Conservation (phyloP, 2,113 vertebrate species). For the Perca schrenkii region DNA sequence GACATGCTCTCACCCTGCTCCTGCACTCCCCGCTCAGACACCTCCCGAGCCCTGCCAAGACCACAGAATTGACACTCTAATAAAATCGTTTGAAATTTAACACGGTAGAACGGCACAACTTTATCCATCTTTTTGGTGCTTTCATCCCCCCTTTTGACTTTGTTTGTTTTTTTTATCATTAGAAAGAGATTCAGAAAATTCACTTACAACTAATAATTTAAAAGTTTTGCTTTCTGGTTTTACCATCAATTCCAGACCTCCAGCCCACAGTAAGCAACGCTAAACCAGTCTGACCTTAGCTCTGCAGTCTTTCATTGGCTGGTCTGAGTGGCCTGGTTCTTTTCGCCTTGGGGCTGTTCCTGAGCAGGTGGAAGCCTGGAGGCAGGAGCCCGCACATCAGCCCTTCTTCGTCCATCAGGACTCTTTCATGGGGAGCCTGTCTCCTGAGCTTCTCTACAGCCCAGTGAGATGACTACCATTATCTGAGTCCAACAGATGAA, state of each 20-base stretch:
- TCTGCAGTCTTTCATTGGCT: constrained; percentile 71
- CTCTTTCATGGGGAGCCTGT: constrained; percentile 72
- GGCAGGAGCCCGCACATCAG: constrained; percentile 79
- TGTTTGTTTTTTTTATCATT: constrained; percentile 3
- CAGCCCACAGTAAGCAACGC: constrained; percentile 15
- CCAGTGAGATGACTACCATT: constrained; percentile 70
- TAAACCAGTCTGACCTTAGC: constrained; percentile 43
- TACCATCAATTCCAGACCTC: not conserved
- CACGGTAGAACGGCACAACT: constrained; percentile 87
- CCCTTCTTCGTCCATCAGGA: constrained; percentile 74
- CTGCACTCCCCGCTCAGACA: constrained; percentile 80
- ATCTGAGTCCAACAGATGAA: constrained; percentile 75
- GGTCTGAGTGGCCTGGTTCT: constrained; percentile 59
- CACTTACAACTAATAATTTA: constrained; percentile 2
- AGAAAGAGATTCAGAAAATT: constrained; percentile 10
- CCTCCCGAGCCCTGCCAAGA: constrained; percentile 90
- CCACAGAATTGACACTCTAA: constrained; percentile 89
- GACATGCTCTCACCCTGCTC: constrained; percentile 87
- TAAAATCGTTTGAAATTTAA: constrained; percentile 91
- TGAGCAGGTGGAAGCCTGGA: constrained; percentile 77
- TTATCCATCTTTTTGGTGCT: constrained; percentile 50
- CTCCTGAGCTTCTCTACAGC: constrained; percentile 66
- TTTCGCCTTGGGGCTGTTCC: constrained; percentile 77
- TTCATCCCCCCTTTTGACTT: constrained; percentile 46
- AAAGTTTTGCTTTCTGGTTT: constrained; percentile 28